phyloP scores from a whole-genome alignment of 2,888 invertebrate genomes.

The Therioaphis trifolii region DNA sequence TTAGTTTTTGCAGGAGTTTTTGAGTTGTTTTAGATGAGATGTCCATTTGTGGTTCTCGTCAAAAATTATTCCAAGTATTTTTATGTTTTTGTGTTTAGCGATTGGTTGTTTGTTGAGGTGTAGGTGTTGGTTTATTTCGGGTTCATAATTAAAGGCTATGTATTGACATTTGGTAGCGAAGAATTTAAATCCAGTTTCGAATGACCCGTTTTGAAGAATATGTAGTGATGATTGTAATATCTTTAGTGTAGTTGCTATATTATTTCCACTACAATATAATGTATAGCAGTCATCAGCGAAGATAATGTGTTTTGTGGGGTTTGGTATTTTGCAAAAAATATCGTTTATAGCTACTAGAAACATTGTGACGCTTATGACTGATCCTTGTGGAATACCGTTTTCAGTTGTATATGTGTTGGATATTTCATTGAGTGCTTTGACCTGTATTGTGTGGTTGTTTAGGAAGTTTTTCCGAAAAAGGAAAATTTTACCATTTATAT shows the following conservation, averaged over 20 bases:
- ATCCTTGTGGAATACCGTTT: no score
- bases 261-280: no score
- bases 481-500: no score
- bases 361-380: slow-evolving; percentile 18
- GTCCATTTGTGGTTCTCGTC: no score
- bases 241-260: background rate
- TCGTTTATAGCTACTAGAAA: slow-evolving; percentile 14
- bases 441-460: no score
- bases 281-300: slow-evolving; percentile 17
- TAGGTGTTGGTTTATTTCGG: background rate
- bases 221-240: background rate
- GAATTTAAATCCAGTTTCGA: background rate
- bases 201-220: background rate
- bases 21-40: background rate
- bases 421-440: no score
- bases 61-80: background rate
- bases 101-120: background rate
- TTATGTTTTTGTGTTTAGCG: background rate
- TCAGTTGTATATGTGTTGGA: no score
- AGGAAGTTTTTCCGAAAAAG: slow-evolving; percentile 66
- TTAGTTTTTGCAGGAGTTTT: background rate
- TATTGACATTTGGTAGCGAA: background rate
- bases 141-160: background rate
- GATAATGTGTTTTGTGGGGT: background rate
- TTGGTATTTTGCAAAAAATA: slow-evolving; percentile 1